phyloP scores from a whole-genome alignment of 2,113 vertebrate species.

The Verasper variegatus region DNA sequence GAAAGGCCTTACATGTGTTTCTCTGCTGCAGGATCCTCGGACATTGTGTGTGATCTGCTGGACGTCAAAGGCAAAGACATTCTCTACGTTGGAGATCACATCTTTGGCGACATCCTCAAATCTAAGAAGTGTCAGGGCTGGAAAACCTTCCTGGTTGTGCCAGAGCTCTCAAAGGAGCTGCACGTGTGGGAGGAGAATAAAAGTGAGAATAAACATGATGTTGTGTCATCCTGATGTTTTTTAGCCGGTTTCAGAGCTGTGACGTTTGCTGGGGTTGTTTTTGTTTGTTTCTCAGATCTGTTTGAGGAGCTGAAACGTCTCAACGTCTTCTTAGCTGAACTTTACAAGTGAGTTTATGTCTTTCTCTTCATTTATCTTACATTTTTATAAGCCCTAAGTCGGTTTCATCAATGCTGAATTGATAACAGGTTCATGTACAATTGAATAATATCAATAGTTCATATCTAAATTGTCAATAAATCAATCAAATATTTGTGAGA shows the following conservation, averaged over 20 bases:
- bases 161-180: conserved; percentile 87
- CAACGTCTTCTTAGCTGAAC: conserved; percentile 77
- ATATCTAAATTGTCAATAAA: too few relatives aligned
- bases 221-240: neutral
- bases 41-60: conserved; percentile 85
- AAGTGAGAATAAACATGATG: conserved; percentile 70
- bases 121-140: conserved; percentile 92
- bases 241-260: neutral
- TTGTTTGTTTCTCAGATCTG: conserved; percentile 71
- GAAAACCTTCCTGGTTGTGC: conserved; percentile 89
- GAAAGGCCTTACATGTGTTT: neutral
- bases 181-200: conserved; percentile 86
- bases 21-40: conserved; percentile 82
- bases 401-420: too few relatives aligned
- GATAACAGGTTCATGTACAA: too few relatives aligned
- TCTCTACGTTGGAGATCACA: conserved; percentile 89
- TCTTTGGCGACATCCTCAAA: conserved; percentile 92
- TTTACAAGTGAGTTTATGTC: conserved; percentile 80
- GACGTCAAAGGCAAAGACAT: conserved; percentile 87
- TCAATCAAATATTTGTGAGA: too few relatives aligned
- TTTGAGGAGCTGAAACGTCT: conserved; percentile 86
- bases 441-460: too few relatives aligned
- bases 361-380: too few relatives aligned
- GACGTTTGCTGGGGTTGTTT: neutral
- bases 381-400: neutral